phyloP scores from a whole-genome alignment of 2,888 invertebrate genomes.

The Petrophora chlorosata region DNA sequence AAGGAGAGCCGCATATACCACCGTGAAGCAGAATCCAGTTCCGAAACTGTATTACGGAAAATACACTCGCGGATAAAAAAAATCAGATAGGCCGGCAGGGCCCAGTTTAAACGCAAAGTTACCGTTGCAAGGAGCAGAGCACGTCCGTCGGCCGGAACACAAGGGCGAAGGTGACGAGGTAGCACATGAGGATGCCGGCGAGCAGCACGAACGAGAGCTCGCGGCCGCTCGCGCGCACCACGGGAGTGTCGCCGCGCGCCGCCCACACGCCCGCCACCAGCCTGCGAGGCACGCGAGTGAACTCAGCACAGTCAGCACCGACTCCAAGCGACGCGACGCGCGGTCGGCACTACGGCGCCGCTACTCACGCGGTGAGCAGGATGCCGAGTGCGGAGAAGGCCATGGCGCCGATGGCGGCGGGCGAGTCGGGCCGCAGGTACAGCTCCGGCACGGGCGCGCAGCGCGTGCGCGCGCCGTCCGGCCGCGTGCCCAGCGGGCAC shows the following conservation, averaged over 20 bases:
- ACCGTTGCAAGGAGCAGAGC: slow-evolving; percentile 95
- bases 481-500: slow-evolving; percentile 92
- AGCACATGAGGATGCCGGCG: slow-evolving; percentile 94
- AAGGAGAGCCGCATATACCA: slow-evolving; percentile 97
- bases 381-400: slow-evolving; percentile 93
- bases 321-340: too few relatives aligned
- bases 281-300: slow-evolving; percentile 40
- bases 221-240: slow-evolving; percentile 96
- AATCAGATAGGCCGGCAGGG: not conserved
- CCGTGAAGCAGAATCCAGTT: slow-evolving; percentile 97
- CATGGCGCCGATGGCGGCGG: slow-evolving; percentile 96
- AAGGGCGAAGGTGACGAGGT: slow-evolving; percentile 95
- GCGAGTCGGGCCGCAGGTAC: slow-evolving; percentile 90
- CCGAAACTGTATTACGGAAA: too few relatives aligned
- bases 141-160: slow-evolving; percentile 93
- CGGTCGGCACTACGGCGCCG: too few relatives aligned
- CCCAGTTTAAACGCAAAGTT: slow-evolving; percentile 19
- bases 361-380: slow-evolving; percentile 87
- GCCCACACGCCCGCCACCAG: slow-evolving; percentile 91
- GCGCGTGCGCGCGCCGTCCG: slow-evolving; percentile 87
- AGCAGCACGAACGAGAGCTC: slow-evolving; percentile 95
- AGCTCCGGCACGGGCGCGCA: slow-evolving; percentile 92
- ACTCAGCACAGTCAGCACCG: too few relatives aligned
- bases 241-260: slow-evolving; percentile 95
- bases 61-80: too few relatives aligned